Evolutionary conservation across 2,888 invertebrate genomes (phyloP).

Genomic region (Strigamia maritima): DNA sequence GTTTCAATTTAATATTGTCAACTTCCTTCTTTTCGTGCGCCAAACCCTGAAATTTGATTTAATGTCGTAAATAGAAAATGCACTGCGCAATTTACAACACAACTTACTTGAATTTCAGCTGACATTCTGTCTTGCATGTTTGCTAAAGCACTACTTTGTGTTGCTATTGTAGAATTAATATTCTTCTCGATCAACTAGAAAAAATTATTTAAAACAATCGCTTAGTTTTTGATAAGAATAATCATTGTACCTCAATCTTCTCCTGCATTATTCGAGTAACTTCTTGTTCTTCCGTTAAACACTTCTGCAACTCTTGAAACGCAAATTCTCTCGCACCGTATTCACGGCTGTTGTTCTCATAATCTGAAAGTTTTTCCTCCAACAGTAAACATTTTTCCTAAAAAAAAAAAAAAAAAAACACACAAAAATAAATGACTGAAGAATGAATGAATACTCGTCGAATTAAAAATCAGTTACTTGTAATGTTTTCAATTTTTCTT

Average conservation of each 20-base stretch:
- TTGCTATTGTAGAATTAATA: background rate
- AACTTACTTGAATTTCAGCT: background rate
- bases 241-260: background rate
- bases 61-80: background rate
- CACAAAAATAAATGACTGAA: background rate
- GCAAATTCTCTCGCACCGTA: background rate
- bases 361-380: background rate
- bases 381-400: background rate
- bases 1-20: constrained; percentile 5
- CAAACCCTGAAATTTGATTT: background rate
- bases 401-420: background rate
- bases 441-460: too few relatives aligned
- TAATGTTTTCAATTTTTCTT: background rate
- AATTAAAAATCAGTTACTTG: background rate
- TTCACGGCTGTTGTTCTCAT: background rate
- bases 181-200: background rate
- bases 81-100: background rate
- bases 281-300: background rate
- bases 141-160: background rate
- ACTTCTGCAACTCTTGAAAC: background rate
- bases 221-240: too few relatives aligned
- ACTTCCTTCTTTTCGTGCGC: background rate
- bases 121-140: background rate
- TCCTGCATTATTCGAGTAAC: background rate
- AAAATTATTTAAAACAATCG: too few relatives aligned